Evolutionary conservation across 2,797 vertebrate genomes (phyloP), one percentile per base, ranked within the genome.

Genomic region (Enteromius mattozi): DNA sequence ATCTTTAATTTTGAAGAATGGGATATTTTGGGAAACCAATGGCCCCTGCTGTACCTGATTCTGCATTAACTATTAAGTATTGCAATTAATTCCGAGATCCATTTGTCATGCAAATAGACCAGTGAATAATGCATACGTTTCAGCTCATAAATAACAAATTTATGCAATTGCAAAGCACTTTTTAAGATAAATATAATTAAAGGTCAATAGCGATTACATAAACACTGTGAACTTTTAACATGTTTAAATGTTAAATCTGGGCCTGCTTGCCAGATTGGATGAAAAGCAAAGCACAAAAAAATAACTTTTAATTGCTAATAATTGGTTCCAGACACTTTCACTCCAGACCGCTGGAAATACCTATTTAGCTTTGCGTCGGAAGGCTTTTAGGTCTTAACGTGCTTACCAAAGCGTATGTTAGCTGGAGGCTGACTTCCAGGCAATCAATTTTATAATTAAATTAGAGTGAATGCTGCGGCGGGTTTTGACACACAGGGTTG

Each of bases 111-210:
- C 89, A 87, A 89, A 89, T 89, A 81, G 88, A 78, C 80, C 79
- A 84, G 78, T 91, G 87, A 88, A 91, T 90, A 90, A 90, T 90
- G 86, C 86, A 90, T 87, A 75, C 84, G 47, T 89, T 88, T 68
- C 42, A 72, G 47, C 86, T 89, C 84, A 88, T 90, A 87, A 91
- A 90, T 90, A 91, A 83, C 83, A 86, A 80, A 91, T 91, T 86
- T 88, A 82, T 81, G 77, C 83, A 87, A 88, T 90, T 85, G 82
- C 84, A 84, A 85, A 91, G 86, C 85, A 61, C 74, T 85, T 89
- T 86, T 81, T 88, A 89, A 88, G 77, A 85, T 84, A 90, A 88
- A 91, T 90, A 83, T 80, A 90, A 90, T 89, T 86, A 88, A 88
- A 89, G 84, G 90, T 89, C 88, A 87, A 88, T 90, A 86, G 86